Base-by-base conservation (phyloP, 1,140 invertebrate species). In the Drosophila bocqueti region DNA sequence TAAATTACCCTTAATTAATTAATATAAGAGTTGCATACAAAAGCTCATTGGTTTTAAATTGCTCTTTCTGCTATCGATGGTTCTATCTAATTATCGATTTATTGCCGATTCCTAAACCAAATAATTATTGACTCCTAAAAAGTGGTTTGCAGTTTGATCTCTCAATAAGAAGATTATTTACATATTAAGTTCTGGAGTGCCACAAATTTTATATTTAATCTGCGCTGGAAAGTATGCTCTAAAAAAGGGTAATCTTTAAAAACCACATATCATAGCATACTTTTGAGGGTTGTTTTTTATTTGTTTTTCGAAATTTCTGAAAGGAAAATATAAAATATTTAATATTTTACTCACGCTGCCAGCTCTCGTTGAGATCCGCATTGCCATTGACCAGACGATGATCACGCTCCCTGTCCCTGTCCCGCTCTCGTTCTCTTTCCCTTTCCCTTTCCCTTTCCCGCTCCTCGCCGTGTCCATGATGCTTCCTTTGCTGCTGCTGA, bases 351-450 rank as follows among this genome's bases (percentile, higher is more conserved):
- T 92, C 69, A 92, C 93, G 94, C 65, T 94, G 94, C 95, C 95
- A 95, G 79, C 94, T 94, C 69, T 96, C 96, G 47, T 95, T 95
- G 68, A 96, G 96, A 86, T 90, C 84, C 11, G 47, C 58, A 40
- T 64, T 73, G 40, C 79, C 78, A 34, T 92, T 86, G 29, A 76
- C 55, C 60, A 83, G 42, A 21, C 90, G 83, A 45, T 81, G 86
- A 29, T 90, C 83, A 5, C 80, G 80, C 11, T 90, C 62, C 45
- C 49, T 40, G 1, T 90, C 62, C 45, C 49, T 40, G 1, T 76
- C 68, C n/a, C 72, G 3, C 3, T 59, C 57, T 18, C 57, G 21
- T 1, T 31, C 29, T 9, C 29, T 8, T 29, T 60, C 58, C 4
- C 42, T 15, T 3, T 60, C 42, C 7, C 59, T 4, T 8, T 52